phyloP scores from a whole-genome alignment of 2,113 vertebrate genomes.

The Chamaea fasciata region DNA sequence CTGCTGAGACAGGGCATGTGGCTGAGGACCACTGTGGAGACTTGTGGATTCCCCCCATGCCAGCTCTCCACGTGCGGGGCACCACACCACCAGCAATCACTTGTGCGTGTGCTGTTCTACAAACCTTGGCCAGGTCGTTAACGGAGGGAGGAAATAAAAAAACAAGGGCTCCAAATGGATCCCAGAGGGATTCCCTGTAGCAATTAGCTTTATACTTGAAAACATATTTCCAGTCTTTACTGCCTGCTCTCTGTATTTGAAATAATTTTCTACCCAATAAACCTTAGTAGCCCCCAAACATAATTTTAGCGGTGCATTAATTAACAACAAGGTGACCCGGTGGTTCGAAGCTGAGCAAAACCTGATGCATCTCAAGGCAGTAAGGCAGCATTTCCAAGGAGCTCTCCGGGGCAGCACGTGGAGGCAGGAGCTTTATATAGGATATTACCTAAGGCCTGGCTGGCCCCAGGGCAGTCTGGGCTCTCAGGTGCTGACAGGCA shows the following conservation, averaged over 20 bases:
- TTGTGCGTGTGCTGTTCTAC: slow-evolving; percentile 34
- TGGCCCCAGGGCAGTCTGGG: neutral
- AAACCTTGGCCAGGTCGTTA: slow-evolving; percentile 59
- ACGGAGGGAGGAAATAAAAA: slow-evolving; percentile 38
- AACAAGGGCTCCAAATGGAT: slow-evolving; percentile 41
- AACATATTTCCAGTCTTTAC: slow-evolving; percentile 60
- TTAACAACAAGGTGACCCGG: slow-evolving; percentile 30
- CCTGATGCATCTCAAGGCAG: neutral
- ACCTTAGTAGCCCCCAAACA: slow-evolving; percentile 52
- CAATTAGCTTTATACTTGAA: slow-evolving; percentile 58
- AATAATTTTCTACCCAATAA: slow-evolving; percentile 68
- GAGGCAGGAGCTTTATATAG: neutral
- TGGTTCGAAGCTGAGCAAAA: neutral
- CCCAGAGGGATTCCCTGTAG: slow-evolving; percentile 61
- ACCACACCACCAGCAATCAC: neutral
- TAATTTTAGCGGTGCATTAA: slow-evolving; percentile 50
- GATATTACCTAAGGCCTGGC: neutral
- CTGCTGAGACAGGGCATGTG: neutral
- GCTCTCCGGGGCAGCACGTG: fast-evolving
- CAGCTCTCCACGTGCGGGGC: neutral
- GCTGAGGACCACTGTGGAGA: neutral
- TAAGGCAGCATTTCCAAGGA: neutral
- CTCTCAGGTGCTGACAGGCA: neutral
- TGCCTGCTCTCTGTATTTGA: slow-evolving; percentile 50
- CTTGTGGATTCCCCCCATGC: neutral